Conservation (phyloP, 2,888 invertebrate genomes). For the Liodrosophila aerea region DNA sequence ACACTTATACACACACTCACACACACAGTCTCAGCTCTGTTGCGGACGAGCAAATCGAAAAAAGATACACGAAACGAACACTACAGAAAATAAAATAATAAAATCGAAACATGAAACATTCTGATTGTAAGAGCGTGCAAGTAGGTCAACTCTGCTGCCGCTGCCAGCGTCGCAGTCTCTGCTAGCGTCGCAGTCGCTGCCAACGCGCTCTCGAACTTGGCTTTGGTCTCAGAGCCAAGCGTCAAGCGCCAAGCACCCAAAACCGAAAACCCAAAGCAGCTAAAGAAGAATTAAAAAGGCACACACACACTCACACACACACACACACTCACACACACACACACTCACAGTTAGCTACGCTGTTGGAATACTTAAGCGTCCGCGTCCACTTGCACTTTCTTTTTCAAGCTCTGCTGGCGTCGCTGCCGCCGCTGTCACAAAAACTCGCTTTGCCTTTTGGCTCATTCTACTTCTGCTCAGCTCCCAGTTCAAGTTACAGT, state of each 20-base stretch:
- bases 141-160: slow-evolving; percentile 62
- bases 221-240: slow-evolving; percentile 40
- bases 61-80: slow-evolving; percentile 68
- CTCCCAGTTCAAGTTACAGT: slow-evolving; percentile 26
- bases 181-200: slow-evolving; percentile 16
- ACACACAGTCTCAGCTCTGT: slow-evolving; percentile 34
- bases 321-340: slow-evolving; percentile 10
- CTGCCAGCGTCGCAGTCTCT: slow-evolving; percentile 7
- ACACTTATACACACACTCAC: slow-evolving; percentile 22
- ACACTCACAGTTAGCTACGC: slow-evolving; percentile 28
- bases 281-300: slow-evolving; percentile 53
- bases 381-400: slow-evolving; percentile 82
- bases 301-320: slow-evolving; percentile 24
- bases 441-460: slow-evolving; percentile 43
- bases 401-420: slow-evolving; percentile 67
- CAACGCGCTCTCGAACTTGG: slow-evolving; percentile 64
- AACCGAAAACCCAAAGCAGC: slow-evolving; percentile 41
- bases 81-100: slow-evolving; percentile 70
- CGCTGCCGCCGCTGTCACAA: slow-evolving; percentile 28
- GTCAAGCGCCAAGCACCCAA: slow-evolving; percentile 21
- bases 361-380: slow-evolving; percentile 81
- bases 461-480: slow-evolving; percentile 62
- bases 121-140: slow-evolving; percentile 78
- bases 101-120: slow-evolving; percentile 81
- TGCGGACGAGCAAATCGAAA: slow-evolving; percentile 59